Evolutionary conservation across 2,888 invertebrate genomes (phyloP).

Genomic region (Coelopa pilipes): DNA sequence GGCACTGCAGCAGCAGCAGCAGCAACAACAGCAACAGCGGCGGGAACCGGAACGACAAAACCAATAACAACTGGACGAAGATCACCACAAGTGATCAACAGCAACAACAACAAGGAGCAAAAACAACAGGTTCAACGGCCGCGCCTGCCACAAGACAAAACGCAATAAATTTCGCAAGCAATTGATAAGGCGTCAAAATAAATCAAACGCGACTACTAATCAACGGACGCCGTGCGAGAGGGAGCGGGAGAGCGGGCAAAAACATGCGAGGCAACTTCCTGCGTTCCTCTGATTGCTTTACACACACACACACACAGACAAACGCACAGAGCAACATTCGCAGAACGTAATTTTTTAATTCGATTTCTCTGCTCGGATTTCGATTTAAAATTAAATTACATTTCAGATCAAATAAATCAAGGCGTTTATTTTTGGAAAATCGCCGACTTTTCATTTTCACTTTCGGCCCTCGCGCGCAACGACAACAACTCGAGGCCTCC

Average conservation of each 20-base stretch:
- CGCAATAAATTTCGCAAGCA: constrained; percentile 48
- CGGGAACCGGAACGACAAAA: too few species aligned
- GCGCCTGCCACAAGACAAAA: not conserved
- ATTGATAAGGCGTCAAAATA: constrained; percentile 68
- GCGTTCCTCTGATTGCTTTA: not conserved
- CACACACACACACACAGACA: not conserved
- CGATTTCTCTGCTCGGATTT: not conserved
- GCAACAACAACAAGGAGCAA: constrained; percentile 9
- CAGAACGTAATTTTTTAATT: not conserved
- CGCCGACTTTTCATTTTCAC: too few species aligned
- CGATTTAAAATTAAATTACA: constrained; percentile 17
- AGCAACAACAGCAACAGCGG: not conserved
- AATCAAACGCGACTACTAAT: constrained; percentile 59
- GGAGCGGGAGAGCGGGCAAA: not conserved
- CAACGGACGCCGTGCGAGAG: constrained; percentile 41
- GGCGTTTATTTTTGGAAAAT: too few species aligned
- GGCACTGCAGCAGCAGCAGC: not conserved
- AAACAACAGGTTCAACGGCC: constrained; percentile 15
- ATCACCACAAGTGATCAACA: not conserved
- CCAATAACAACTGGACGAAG: too few species aligned
- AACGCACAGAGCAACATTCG: not conserved
- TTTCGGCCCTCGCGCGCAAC: too few species aligned
- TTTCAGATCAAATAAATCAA: not conserved
- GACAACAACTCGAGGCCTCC: too few species aligned
- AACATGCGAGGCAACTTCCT: not conserved